Base-by-base conservation (phyloP, 2,797 vertebrate species). In the Syndactyla subalaris region DNA sequence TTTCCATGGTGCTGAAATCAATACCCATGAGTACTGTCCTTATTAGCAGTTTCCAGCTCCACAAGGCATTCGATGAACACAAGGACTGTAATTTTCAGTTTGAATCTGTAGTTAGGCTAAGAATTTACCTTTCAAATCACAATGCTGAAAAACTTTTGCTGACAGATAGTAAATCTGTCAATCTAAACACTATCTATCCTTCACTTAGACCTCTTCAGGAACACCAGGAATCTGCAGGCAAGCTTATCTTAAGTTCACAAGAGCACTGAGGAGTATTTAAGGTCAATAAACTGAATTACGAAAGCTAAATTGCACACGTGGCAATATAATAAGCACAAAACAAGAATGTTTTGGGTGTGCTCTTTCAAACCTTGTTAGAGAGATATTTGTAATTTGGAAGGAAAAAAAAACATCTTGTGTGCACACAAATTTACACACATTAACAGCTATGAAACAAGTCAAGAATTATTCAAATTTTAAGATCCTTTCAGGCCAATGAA, bases 81-180 rank as follows among this genome's bases (percentile, higher is more conserved):
- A 21, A 36, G 3, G 57, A 63, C 0, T 36, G 7, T 34, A 32
- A 83, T 46, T 66, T 73, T 61, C 39, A 59, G 10, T 54, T 88
- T 63, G 58, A 65, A 26, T 67, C 17, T 57, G 8, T 15, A 12
- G 59, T 79, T 73, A 84, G 34, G 32, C 9, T 72, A 90, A 96
- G 59, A 96, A 83, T 86, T 88, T 84, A 93, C 79, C 70, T 92
- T 92, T 82, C 91, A 94, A 88, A 78, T 83, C 43, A 48, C 43
- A 89, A 85, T 0, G 5, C 70, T 82, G 70, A 90, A 81, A 67
- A 80, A 88, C 27, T 68, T 34, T 62, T 84, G 32, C 32, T 67
- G 21, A 86, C 24, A 79, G 30, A 45, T 62, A 93, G 86, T 13
- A 81, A 52, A 71, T 55, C 59, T 62, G 34, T 67, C 61, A 77